Evolutionary conservation across 2,797 vertebrate species (phyloP).

Genomic region (Helicolenus hilgendorfi): DNA sequence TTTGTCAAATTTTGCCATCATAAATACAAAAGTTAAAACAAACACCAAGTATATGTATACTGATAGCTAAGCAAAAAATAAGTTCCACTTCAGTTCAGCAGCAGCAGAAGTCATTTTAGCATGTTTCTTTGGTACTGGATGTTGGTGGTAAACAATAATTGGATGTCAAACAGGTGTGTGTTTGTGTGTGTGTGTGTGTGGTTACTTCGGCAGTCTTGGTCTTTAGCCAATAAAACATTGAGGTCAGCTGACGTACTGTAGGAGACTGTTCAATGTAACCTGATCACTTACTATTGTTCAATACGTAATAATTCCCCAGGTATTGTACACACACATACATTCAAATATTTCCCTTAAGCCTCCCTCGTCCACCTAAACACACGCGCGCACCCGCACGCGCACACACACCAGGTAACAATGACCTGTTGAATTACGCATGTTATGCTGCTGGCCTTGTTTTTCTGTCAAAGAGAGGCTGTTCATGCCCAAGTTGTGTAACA

Average conservation of each 20-base stretch:
- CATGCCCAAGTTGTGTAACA: slow-evolving; percentile 61
- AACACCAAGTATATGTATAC: too few species aligned
- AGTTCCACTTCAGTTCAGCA: too few species aligned
- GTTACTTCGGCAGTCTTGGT: background rate
- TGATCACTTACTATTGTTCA: slow-evolving; percentile 9
- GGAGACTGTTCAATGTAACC: slow-evolving; percentile 37
- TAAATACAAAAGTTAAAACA: too few species aligned
- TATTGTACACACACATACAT: slow-evolving; percentile 2
- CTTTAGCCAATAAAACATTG: background rate
- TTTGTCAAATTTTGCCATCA: too few species aligned
- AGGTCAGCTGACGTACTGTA: slow-evolving; percentile 5
- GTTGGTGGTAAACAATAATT: too few species aligned
- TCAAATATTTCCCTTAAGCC: background rate
- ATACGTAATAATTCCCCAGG: slow-evolving; percentile 23
- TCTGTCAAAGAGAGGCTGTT: slow-evolving; percentile 9
- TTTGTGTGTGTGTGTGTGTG: background rate
- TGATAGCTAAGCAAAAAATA: too few species aligned
- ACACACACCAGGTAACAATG: background rate
- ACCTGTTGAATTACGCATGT: slow-evolving; percentile 48
- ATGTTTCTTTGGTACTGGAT: too few species aligned
- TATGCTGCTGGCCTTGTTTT: slow-evolving; percentile 44
- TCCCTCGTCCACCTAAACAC: background rate
- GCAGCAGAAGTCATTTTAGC: too few species aligned
- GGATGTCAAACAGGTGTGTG: too few species aligned
- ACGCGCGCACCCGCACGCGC: background rate